These are phyloP conservation scores for Betta splendens DNA, from an alignment of 2,797 vertebrate species.

Conservation along the genomic window DNA sequence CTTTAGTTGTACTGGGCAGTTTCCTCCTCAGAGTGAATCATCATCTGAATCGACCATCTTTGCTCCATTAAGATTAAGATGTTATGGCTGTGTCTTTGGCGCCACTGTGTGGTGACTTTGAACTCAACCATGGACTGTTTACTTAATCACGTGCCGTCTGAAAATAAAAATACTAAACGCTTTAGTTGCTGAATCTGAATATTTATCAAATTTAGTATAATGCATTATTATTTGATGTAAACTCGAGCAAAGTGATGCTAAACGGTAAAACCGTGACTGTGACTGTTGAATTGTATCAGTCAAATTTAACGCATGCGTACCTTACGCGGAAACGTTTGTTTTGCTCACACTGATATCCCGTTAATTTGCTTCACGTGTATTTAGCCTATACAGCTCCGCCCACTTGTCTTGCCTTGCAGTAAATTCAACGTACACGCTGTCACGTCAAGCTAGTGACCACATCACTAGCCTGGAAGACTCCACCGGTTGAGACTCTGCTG, in stretches of 20 bases:
- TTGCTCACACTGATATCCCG: background rate
- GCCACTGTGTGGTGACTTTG: constrained; percentile 45
- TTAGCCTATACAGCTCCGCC: background rate
- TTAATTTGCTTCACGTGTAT: fast-evolving
- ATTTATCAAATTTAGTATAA: background rate
- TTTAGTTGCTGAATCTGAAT: background rate
- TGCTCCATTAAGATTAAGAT: constrained; percentile 8
- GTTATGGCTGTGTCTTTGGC: constrained; percentile 29
- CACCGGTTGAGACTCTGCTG: constrained; percentile 59
- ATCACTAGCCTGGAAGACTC: constrained; percentile 43
- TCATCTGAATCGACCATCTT: constrained; percentile 32
- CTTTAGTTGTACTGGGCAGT: background rate
- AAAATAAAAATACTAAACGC: background rate
- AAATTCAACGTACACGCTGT: constrained; percentile 39
- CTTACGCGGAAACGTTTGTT: constrained; percentile 32
- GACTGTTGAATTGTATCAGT: background rate
- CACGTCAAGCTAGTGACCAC: constrained; percentile 46
- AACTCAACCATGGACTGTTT: background rate
- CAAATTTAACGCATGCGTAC: constrained; percentile 22
- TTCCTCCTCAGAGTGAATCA: constrained; percentile 9
- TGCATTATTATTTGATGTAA: background rate
- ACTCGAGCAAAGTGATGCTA: background rate
- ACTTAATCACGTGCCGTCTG: background rate
- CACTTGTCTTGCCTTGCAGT: fast-evolving
- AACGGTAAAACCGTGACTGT: background rate